Percentiles rank a stretch among this genome's conserved stretches.
These are phyloP conservation scores for Poecilia wingei DNA, from an alignment of 2,797 vertebrate species.

Conservation along the genomic window DNA sequence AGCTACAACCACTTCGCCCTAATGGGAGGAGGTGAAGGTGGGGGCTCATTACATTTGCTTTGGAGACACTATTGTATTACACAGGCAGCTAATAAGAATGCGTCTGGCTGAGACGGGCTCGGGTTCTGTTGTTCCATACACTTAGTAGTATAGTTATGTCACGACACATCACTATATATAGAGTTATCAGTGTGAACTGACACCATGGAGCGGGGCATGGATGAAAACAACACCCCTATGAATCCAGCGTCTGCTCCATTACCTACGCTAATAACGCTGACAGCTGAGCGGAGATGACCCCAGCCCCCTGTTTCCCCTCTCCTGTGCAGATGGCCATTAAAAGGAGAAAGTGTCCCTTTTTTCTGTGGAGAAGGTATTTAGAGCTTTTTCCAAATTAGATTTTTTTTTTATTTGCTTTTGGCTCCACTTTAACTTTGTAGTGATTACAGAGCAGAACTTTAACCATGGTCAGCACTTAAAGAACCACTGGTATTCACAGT, in stretches of 20 bases:
- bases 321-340: conserved; percentile 99
- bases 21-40: conserved; percentile 48
- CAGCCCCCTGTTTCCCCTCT: conserved; percentile 95
- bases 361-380: conserved; percentile 93
- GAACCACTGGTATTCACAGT: neutral
- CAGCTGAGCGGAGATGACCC: conserved; percentile 99
- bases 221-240: conserved; percentile 96
- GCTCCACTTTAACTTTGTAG: conserved; percentile 75
- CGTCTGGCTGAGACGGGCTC: conserved; percentile 74
- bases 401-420: conserved; percentile 80
- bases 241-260: conserved; percentile 96
- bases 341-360: conserved; percentile 96
- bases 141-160: conserved; percentile 84
- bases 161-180: conserved; percentile 93
- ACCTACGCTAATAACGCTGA: conserved; percentile 99
- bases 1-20: conserved; percentile 81
- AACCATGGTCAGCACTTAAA: conserved; percentile 52
- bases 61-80: conserved; percentile 75
- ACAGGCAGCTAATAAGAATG: conserved; percentile 86
- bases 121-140: conserved; percentile 90
- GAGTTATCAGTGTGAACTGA: conserved; percentile 98
- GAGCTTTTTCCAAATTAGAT: conserved; percentile 94
- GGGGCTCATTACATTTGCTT: conserved; percentile 67
- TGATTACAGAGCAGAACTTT: conserved; percentile 72
- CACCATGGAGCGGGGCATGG: conserved; percentile 86